Conservation (phyloP, 2,888 invertebrate genomes). For the Sceliomorpha sp. region DNA sequence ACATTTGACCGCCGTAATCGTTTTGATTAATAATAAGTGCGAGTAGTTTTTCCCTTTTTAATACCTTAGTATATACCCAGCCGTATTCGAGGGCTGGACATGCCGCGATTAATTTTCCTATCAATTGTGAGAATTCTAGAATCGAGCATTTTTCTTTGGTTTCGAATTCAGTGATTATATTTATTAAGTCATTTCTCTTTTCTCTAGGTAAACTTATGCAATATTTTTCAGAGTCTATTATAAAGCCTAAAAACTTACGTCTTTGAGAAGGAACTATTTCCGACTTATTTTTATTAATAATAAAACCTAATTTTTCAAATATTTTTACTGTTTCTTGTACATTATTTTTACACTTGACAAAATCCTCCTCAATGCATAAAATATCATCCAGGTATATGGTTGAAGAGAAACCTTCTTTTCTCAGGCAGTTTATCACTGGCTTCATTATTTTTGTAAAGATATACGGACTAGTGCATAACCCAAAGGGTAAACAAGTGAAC, state of each 20-base stretch:
- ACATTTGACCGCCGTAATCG: constrained; percentile 13
- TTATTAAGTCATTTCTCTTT: constrained; percentile 6
- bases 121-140: constrained; percentile 18
- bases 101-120: constrained; percentile 29
- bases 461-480: neutral
- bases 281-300: constrained; percentile 21
- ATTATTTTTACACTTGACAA: constrained; percentile 17
- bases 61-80: constrained; percentile 19
- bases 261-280: constrained; percentile 83
- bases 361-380: constrained; percentile 20
- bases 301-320: constrained; percentile 20
- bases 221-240: constrained; percentile 10
- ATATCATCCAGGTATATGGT: no score
- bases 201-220: constrained; percentile 8
- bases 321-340: neutral
- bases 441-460: no score
- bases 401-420: constrained; percentile 4
- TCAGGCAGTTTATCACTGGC: no score
- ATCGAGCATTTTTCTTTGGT: constrained; percentile 5
- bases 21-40: constrained; percentile 10
- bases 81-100: constrained; percentile 33
- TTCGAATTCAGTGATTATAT: neutral
- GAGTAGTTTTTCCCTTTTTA: constrained; percentile 23
- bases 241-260: no score
- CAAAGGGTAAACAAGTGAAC: constrained; percentile 12